Percentiles rank a stretch among this genome's conserved stretches.
These are phyloP conservation scores for Anhinga anhinga DNA, from an alignment of 2,113 vertebrate genomes.

Conservation along the genomic window DNA sequence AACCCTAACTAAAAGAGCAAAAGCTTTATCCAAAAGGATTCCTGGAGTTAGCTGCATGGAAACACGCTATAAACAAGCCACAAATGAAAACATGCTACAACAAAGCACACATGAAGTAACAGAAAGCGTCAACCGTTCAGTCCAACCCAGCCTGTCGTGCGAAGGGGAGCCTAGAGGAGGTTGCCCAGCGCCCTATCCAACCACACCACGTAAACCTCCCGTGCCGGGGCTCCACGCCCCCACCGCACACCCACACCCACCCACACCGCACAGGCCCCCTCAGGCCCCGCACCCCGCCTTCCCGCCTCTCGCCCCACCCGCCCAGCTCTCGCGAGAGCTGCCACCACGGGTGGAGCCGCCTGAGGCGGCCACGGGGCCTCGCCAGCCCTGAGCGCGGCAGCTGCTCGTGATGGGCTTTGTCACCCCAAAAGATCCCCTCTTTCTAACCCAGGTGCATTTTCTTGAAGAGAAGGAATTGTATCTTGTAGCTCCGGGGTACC, in stretches of 20 bases:
- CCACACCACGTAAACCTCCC: rapidly evolving
- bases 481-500: not conserved
- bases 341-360: not conserved
- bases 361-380: rapidly evolving
- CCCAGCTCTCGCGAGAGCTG: too few relatives aligned
- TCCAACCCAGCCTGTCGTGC: rapidly evolving
- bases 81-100: rapidly evolving
- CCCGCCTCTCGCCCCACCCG: too few relatives aligned
- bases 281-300: too few relatives aligned
- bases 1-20: not conserved
- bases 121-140: not conserved
- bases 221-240: too few relatives aligned
- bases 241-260: too few relatives aligned
- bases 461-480: rapidly evolving
- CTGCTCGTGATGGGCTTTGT: rapidly evolving
- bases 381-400: rapidly evolving
- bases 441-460: not conserved
- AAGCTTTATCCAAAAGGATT: not conserved
- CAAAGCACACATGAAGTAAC: not conserved
- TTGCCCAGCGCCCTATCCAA: rapidly evolving
- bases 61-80: not conserved
- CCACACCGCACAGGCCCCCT: too few relatives aligned
- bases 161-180: not conserved
- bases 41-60: not conserved
- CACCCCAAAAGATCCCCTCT: too few relatives aligned